A percentile compares a stretch with the other conserved stretches of the same genome.
phyloP scores from a whole-genome alignment of 1,140 invertebrate genomes.

The Drosophila elegans region DNA sequence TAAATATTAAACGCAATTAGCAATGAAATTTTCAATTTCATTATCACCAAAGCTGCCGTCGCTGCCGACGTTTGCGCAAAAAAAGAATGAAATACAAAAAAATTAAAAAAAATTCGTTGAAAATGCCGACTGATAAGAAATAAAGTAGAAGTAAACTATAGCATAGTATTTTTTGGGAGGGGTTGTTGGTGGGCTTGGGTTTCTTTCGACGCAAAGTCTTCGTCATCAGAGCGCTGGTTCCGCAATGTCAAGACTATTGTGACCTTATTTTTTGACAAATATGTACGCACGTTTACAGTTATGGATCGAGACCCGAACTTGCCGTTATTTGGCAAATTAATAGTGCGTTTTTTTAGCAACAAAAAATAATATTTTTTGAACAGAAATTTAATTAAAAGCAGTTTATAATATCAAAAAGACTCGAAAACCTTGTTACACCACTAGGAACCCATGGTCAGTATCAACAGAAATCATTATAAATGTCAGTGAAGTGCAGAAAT shows the following conservation, averaged over 20 bases:
- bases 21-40: conserved; percentile 84
- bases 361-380: too few relatives aligned
- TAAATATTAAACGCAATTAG: conserved; percentile 84
- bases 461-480: too few relatives aligned
- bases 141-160: not conserved
- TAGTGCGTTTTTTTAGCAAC: too few relatives aligned
- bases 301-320: too few relatives aligned
- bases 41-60: conserved; percentile 66
- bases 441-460: too few relatives aligned
- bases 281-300: not conserved
- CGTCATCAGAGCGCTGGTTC: conserved; percentile 42
- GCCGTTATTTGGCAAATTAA: too few relatives aligned
- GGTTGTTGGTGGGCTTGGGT: not conserved
- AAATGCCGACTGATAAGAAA: conserved; percentile 56
- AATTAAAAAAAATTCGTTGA: conserved; percentile 47
- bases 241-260: conserved; percentile 75
- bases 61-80: conserved; percentile 12
- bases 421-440: too few relatives aligned
- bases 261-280: conserved; percentile 65
- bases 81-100: conserved; percentile 8
- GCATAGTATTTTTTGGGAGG: not conserved
- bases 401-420: too few relatives aligned
- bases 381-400: too few relatives aligned
- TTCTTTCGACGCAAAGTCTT: conserved; percentile 11
- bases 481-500: not conserved